phyloP scores from a whole-genome alignment of 1,140 invertebrate genomes.

The Saccostrea echinata region DNA sequence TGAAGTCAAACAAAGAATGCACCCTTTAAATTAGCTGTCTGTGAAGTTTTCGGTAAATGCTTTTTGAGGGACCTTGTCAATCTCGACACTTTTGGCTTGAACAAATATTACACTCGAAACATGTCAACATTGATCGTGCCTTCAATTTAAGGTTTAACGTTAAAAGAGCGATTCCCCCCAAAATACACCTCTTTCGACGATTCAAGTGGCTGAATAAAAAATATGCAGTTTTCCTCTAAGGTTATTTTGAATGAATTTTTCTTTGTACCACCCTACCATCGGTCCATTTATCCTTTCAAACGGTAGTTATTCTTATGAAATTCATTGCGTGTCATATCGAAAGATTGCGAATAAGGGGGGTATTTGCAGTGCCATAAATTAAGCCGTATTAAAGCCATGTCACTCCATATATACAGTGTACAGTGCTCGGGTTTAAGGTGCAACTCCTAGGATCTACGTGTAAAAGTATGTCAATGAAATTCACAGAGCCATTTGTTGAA shows the following conservation, averaged over 20 bases:
- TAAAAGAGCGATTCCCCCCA: not conserved
- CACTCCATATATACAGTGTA: not conserved
- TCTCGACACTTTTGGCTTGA: not conserved
- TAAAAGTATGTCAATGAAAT: conserved; percentile 34
- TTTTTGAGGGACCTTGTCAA: conserved; percentile 4
- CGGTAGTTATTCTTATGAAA: not conserved
- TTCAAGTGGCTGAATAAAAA: not conserved
- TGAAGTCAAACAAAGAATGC: conserved; percentile 24
- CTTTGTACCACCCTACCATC: not conserved
- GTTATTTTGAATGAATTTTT: not conserved
- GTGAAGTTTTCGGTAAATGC: not conserved
- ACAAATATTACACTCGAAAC: conserved; percentile 27
- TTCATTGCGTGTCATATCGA: conserved; percentile 28
- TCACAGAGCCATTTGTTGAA: not conserved
- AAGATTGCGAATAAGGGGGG: not conserved
- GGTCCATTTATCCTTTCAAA: not conserved
- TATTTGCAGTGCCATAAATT: conserved; percentile 37
- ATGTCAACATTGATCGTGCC: conserved; percentile 25
- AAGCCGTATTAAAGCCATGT: conserved; percentile 34
- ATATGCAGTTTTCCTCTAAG: not conserved
- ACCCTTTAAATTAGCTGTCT: not conserved
- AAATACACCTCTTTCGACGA: not conserved
- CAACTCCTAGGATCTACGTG: not conserved
- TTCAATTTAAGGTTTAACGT: not conserved
- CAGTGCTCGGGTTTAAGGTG: not conserved